These are phyloP conservation scores for Desmophyllum pertusum DNA, from an alignment of 92 coral and sea anemone genomes.

Conservation along the genomic window DNA sequence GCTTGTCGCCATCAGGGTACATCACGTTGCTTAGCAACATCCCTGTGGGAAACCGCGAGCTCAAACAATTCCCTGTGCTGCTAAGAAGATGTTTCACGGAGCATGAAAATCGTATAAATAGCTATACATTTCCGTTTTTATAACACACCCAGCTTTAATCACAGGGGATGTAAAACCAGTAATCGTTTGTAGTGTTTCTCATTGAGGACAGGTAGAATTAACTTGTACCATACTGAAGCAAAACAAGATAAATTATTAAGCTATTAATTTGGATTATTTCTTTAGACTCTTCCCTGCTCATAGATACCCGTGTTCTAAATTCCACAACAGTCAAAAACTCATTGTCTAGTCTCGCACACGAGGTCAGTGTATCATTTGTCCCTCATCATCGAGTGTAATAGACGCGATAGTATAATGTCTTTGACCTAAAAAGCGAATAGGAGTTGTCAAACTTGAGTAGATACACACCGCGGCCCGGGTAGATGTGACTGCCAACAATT, in stretches of 20 bases:
- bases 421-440: constrained; percentile 94
- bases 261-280: not conserved
- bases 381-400: constrained; percentile 89
- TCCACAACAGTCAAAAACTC: not conserved
- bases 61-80: not conserved
- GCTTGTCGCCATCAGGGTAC: no score
- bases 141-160: not conserved
- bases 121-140: not conserved
- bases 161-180: not conserved
- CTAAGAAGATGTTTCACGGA: not conserved
- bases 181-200: not conserved
- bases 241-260: not conserved
- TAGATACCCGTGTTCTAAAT: not conserved
- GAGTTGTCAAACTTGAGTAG: constrained; percentile 98
- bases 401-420: constrained; percentile 95
- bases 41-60: not conserved
- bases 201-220: not conserved
- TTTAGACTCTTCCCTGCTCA: not conserved
- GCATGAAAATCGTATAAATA: constrained; percentile 18
- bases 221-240: not conserved
- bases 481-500: constrained; percentile 97
- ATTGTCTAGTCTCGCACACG: not conserved
- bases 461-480: constrained; percentile 97
- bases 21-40: not conserved
- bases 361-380: not conserved